Conservation (phyloP, 2,888 invertebrate genomes). For the Aquatica leii region DNA sequence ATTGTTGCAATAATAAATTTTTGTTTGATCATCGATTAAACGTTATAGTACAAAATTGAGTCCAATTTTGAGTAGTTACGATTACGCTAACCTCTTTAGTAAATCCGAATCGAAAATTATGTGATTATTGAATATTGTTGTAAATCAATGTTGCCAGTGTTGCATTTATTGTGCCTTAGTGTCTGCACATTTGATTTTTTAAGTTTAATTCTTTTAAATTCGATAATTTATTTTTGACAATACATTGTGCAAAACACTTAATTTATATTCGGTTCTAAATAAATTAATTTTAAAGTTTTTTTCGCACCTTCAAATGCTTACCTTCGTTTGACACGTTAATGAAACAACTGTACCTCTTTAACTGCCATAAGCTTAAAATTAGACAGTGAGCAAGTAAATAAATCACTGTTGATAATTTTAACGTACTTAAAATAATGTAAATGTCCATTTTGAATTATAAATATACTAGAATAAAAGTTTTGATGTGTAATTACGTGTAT, state of each 20-base stretch:
- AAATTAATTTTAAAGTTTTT: conserved; percentile 1
- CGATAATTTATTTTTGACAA: no score
- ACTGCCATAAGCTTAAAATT: conserved; percentile 17
- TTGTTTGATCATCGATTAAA: neutral
- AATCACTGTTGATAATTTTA: conserved; percentile 6
- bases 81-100: neutral
- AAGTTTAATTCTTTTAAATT: neutral
- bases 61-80: neutral
- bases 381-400: neutral
- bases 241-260: no score
- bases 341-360: conserved; percentile 4
- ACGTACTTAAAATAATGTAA: conserved; percentile 13
- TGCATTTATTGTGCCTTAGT: conserved; percentile 22
- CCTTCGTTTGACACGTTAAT: neutral
- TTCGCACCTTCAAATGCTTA: conserved; percentile 8
- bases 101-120: neutral
- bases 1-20: no score
- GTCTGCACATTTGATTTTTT: conserved; percentile 16
- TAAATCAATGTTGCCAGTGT: conserved; percentile 17
- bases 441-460: conserved; percentile 13
- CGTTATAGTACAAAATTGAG: conserved; percentile 11
- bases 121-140: neutral
- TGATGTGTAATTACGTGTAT: conserved; percentile 17
- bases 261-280: neutral
- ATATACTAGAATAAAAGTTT: conserved; percentile 8